Evolutionary conservation across 2,797 vertebrate species (phyloP).

Genomic region (Falco rusticolus): DNA sequence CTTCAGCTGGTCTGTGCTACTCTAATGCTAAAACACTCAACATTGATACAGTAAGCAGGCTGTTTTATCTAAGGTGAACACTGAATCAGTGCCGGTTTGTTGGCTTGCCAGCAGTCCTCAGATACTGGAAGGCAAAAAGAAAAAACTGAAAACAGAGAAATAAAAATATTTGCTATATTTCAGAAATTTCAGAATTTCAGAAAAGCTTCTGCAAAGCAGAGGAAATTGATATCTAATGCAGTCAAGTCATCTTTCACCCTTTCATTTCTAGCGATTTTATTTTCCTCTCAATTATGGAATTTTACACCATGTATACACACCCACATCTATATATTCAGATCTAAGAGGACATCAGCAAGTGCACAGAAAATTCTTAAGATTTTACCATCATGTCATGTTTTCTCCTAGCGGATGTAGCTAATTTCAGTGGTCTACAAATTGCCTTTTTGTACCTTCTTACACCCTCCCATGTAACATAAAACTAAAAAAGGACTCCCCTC

Average conservation of each 20-base stretch:
- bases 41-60: background rate
- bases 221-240: background rate
- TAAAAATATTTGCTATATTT: conserved; percentile 27
- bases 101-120: conserved; percentile 18
- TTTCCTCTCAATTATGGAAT: background rate
- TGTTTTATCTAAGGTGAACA: background rate
- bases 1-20: conserved; percentile 25
- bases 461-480: background rate
- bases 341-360: background rate
- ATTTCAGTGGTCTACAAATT: background rate
- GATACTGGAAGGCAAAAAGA: conserved; percentile 2
- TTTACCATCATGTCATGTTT: background rate
- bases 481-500: background rate
- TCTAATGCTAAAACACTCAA: background rate
- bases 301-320: background rate
- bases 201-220: conserved; percentile 34
- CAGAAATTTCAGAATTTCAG: background rate
- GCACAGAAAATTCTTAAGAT: background rate
- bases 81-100: background rate
- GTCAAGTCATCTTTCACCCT: background rate
- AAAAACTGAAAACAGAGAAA: background rate
- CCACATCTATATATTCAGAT: background rate
- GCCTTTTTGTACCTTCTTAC: background rate
- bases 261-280: background rate
- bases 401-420: background rate